Evolutionary conservation across 2,888 invertebrate genomes (phyloP), one percentile per base, ranked within the genome.

Genomic region (Mythimna vitellina): DNA sequence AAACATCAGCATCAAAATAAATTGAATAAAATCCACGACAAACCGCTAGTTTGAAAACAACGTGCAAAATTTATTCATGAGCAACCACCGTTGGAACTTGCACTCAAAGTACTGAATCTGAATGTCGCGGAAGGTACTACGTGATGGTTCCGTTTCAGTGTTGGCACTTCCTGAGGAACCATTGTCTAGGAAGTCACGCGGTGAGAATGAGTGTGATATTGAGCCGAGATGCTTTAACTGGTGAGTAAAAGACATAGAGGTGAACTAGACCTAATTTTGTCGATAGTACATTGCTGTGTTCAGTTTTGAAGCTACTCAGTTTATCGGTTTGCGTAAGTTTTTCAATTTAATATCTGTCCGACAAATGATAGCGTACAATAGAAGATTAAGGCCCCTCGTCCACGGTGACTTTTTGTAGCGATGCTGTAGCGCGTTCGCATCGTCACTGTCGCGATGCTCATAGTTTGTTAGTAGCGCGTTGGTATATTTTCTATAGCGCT

Each of bases 61-160:
- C 84, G 82, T 87, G 83, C 78, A 85, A 76, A 89, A 87, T 90
- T 86, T 89, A 90, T 91, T 90, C 89, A 89, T 87, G 88, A 89
- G 83, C 82, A 77, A 79, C 83, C 85, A 77, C 72, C 76, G 80
- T 84, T 78, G 86, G 76, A 86, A 85, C 82, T 87, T 86, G 85
- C 80, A 82, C 73, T 77, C 81, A 87, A 88, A 88, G 87, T 85
- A 83, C 88, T 88, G 89, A 90, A 88, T 92, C 87, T 87, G 89
- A 89, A 88, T 88, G 87, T 89, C 86, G 87, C 79, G 85, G 85
- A 82, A 84, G 80, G 83, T 81, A 78, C 83, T 84, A 88, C 89
- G 89, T 89, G 90, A 88, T 84, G 84, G 65, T 90, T 87, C 88
- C 86, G 87, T 79, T 87, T 78, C 80, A 67, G 63, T 74, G 86